phyloP scores from a whole-genome alignment of 2,888 invertebrate species.

The Cryptosula pallasiana region DNA sequence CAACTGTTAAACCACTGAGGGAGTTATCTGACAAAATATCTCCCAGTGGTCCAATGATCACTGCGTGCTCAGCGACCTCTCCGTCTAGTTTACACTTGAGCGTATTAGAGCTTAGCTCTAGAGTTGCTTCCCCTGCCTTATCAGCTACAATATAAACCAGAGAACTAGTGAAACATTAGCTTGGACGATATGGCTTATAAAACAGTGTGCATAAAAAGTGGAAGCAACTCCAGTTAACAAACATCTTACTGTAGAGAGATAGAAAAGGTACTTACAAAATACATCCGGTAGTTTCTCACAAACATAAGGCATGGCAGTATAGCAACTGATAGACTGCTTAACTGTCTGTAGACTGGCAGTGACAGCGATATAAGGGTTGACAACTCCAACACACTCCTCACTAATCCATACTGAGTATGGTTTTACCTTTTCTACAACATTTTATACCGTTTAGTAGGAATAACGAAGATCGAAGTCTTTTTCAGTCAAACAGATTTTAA shows the following conservation, averaged over 20 bases:
- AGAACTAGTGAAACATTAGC: no score
- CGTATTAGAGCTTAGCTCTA: not conserved
- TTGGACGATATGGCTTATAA: no score
- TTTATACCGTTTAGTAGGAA: not conserved
- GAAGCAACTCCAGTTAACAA: no score
- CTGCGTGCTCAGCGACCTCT: not conserved
- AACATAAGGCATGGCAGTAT: not conserved
- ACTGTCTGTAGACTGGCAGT: not conserved
- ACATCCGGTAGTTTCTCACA: conserved; percentile 15
- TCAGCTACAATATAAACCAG: not conserved
- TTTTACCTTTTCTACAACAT: not conserved
- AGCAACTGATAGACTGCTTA: not conserved
- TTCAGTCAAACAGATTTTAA: no score
- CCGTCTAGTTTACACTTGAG: not conserved
- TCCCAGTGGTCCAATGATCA: not conserved
- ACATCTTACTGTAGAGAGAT: no score
- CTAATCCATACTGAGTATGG: conserved; percentile 10
- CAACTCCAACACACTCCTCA: not conserved
- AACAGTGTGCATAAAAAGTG: no score
- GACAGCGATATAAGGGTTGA: not conserved
- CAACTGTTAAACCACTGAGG: not conserved
- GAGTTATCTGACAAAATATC: not conserved
- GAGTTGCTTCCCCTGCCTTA: not conserved
- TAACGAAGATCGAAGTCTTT: not conserved
- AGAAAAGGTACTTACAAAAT: no score